Evolutionary conservation across 2,888 invertebrate genomes (phyloP), one percentile per base, ranked within the genome.

Genomic region (Chirona hameri): DNA sequence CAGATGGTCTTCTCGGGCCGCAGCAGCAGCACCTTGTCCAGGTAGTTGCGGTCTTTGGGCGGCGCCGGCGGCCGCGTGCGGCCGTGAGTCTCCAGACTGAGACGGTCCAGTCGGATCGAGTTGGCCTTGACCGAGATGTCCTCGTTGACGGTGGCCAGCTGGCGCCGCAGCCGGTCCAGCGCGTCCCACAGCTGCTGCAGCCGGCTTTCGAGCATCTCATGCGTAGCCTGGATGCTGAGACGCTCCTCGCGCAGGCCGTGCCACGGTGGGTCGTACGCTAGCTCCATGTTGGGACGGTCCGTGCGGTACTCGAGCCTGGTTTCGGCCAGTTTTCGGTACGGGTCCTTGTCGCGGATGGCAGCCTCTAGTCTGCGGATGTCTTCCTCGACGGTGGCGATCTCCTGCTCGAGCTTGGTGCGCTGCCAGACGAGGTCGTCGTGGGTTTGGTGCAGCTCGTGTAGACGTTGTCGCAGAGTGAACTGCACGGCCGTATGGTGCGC

Each of bases 11-110:
- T 18, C 76, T 76, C 76, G 9, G 76, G 76, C 12, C 76, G 39
- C 76, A 76, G 76, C 76, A 76, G 76, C 76, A 76, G 76, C 76
- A 76, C 76, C 76, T 76, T 76, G 76, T 39, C 39, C 39, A 76
- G 76, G 46, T 76, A 76, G 46, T 76, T 76, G 24, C 76, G 76
- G 39, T 76, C 76, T 39, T 76, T 76, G 39, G 46, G 76, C 46
- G 76, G 76, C 76, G 76, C 27, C 76, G 76, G 76, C 46, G 76
- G 76, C 24, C 46, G 76, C 46, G 76, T 76, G 46, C 76, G 76
- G 24, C 76, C 76, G 76, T 76, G 76, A 39, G 76, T 76, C 39
- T 76, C 76, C 39, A 76, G 39, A 31, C 76, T 46, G 76, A 76
- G 76, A 1, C 76, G 46, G 76, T 76, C 76, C 76, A 76, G 39